A percentile compares a stretch with the other conserved stretches of the same genome.
Conservation (phyloP, 2,113 vertebrate species). For the Melanocharis versteri region DNA sequence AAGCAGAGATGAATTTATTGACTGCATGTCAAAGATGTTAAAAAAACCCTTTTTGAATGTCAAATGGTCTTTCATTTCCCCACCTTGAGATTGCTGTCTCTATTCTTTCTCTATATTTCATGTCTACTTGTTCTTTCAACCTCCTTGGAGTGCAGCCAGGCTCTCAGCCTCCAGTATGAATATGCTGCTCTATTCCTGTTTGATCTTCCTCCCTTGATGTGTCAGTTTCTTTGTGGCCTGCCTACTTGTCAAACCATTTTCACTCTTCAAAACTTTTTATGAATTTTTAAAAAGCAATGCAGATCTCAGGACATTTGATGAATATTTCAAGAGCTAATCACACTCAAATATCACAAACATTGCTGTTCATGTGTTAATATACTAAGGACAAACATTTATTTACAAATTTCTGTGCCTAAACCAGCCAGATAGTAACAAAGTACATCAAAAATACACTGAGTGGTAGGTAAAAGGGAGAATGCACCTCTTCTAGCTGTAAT, state of each 20-base stretch:
- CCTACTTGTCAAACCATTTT: constrained; percentile 75
- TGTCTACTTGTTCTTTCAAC: constrained; percentile 72
- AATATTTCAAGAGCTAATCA: constrained; percentile 73
- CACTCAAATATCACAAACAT: constrained; percentile 44
- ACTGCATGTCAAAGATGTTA: constrained; percentile 59
- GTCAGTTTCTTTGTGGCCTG: constrained; percentile 74
- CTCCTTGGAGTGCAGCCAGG: constrained; percentile 69
- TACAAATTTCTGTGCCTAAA: constrained; percentile 45
- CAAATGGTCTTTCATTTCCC: constrained; percentile 71
- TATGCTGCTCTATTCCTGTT: constrained; percentile 65
- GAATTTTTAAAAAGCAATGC: constrained; percentile 71
- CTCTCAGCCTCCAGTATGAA: constrained; percentile 61
- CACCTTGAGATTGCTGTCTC: constrained; percentile 69
- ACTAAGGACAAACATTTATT: constrained; percentile 64
- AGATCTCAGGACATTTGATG: constrained; percentile 64
- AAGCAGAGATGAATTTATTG: constrained; percentile 57
- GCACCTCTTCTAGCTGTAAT: background rate
- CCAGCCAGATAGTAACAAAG: background rate
- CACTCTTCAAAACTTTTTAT: constrained; percentile 73
- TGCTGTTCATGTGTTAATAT: constrained; percentile 45
- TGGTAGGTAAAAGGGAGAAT: background rate
- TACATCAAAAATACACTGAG: background rate
- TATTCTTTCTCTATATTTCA: constrained; percentile 72
- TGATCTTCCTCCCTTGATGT: constrained; percentile 78
- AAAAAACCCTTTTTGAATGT: constrained; percentile 67